Evolutionary conservation across 2,888 invertebrate species (phyloP).

Genomic region (Cheilosia impressa): DNA sequence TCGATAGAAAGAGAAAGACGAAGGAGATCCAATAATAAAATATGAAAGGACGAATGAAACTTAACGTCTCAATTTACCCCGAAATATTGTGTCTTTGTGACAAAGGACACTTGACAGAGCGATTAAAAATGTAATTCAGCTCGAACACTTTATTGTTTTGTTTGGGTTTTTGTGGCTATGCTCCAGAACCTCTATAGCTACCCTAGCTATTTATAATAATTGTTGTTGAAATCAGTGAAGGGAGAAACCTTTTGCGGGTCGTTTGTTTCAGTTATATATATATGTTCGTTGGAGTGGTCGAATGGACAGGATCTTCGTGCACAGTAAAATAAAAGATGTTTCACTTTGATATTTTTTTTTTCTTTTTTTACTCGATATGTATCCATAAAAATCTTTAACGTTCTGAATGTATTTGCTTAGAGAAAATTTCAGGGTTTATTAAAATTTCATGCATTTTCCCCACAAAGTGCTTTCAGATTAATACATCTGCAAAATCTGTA

Average conservation of each 20-base stretch:
- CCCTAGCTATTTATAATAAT: constrained; percentile 3
- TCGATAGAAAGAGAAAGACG: constrained; percentile 1
- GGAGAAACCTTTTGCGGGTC: constrained; percentile 17
- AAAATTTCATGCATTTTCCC: no score
- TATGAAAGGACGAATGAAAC: constrained; percentile 19
- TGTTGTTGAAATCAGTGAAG: not conserved
- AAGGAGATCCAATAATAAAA: constrained; percentile 32
- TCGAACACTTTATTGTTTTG: not conserved
- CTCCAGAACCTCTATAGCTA: not conserved
- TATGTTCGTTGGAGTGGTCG: constrained; percentile 8
- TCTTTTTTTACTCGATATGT: constrained; percentile 2
- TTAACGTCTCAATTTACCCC: constrained; percentile 15
- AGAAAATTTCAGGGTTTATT: no score
- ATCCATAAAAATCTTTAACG: not conserved
- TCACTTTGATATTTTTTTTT: constrained; percentile 27
- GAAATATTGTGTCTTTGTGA: constrained; percentile 12
- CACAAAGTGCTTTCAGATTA: no score
- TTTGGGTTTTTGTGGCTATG: not conserved
- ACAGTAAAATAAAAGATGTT: not conserved
- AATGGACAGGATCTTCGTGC: constrained; percentile 1
- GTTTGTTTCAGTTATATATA: constrained; percentile 6
- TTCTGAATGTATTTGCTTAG: no score
- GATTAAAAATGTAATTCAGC: constrained; percentile 52
- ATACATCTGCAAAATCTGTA: no score
- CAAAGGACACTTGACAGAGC: constrained; percentile 39